These are phyloP conservation scores for Catharus bicknelli DNA, from an alignment of 2,113 vertebrate genomes.

Conservation along the genomic window DNA sequence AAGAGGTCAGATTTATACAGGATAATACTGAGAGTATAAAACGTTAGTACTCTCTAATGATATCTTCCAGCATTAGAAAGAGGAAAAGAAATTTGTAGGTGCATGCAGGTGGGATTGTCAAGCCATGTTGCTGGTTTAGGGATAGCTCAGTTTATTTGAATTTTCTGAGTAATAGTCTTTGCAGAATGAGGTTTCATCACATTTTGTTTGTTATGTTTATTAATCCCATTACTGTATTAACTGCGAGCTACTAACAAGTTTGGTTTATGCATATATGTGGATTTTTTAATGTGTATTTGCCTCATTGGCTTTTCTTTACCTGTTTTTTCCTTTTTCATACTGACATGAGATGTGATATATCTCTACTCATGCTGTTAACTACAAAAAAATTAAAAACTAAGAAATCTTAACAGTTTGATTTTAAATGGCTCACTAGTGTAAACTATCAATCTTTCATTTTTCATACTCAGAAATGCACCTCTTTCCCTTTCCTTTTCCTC, in stretches of 20 bases:
- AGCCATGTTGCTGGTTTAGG: background rate
- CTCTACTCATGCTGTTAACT: background rate
- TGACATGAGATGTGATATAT: background rate
- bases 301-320: background rate
- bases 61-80: background rate
- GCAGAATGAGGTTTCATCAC: background rate
- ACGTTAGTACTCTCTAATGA: background rate
- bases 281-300: background rate
- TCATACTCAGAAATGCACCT: background rate
- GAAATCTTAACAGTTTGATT: background rate
- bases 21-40: background rate
- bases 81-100: background rate
- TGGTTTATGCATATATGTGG: background rate
- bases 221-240: background rate
- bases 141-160: background rate
- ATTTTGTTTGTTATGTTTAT: background rate
- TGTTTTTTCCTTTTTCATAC: background rate
- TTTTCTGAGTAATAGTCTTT: background rate
- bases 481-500: slow-evolving; percentile 11
- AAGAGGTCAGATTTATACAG: background rate
- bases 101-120: background rate
- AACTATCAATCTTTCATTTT: background rate
- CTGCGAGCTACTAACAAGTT: background rate
- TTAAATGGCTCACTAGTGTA: background rate
- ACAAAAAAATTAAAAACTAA: background rate